Conservation (phyloP, 2,888 invertebrate genomes). For the Drosophila robusta region DNA sequence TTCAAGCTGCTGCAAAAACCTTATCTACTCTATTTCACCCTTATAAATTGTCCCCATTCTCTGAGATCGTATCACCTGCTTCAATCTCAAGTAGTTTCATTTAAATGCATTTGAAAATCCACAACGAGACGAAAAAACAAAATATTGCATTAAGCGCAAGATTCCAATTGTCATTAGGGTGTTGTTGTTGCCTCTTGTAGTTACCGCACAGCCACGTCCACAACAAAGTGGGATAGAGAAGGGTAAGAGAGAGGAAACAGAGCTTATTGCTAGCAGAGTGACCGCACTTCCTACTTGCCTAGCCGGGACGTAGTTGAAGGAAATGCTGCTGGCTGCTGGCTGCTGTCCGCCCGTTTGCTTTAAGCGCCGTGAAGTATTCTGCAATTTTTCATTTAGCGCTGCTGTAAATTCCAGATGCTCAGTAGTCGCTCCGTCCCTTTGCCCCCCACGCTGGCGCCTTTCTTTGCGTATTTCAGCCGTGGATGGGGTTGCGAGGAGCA, state of each 20-base stretch:
- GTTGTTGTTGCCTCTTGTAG: conserved; percentile 30
- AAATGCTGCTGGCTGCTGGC: conserved; percentile 2
- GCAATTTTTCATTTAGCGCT: conserved; percentile 74
- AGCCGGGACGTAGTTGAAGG: conserved; percentile 25
- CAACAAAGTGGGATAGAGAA: neutral
- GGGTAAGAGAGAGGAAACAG: neutral
- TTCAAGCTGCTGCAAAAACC: no score
- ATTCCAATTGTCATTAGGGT: conserved; percentile 62
- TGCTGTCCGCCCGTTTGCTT: conserved; percentile 41
- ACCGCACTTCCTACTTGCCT: conserved; percentile 42
- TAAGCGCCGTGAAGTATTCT: conserved; percentile 57
- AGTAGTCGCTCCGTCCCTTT: conserved; percentile 11
- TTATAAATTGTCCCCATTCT: neutral
- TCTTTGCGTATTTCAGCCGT: conserved; percentile 37
- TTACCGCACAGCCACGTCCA: conserved; percentile 45
- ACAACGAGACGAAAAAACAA: conserved; percentile 5
- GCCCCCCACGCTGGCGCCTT: conserved; percentile 5
- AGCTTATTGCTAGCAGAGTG: conserved; percentile 25
- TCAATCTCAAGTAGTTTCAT: conserved; percentile 27
- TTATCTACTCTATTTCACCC: neutral
- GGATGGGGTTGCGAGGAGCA: conserved; percentile 10
- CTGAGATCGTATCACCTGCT: conserved; percentile 11
- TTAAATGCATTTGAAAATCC: conserved; percentile 35
- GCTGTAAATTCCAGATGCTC: conserved; percentile 75
- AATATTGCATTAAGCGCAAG: conserved; percentile 48